phyloP scores from a whole-genome alignment of 1,140 invertebrate species.

The Micrasema minimum region DNA sequence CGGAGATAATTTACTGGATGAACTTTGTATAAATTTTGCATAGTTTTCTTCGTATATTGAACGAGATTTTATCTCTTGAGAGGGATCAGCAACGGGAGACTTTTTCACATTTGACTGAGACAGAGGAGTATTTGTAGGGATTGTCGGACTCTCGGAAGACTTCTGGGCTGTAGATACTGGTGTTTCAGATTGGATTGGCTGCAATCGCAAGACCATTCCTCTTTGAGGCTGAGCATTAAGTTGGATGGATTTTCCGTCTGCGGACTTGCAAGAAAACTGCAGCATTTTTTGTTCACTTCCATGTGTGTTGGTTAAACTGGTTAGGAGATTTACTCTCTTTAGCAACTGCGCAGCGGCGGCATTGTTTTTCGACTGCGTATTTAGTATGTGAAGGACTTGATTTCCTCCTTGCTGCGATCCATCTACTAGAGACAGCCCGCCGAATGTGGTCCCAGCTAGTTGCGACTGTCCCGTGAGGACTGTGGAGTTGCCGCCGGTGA shows the following conservation, averaged over 20 bases:
- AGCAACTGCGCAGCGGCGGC: constrained; percentile 59
- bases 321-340: constrained; percentile 65
- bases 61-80: constrained; percentile 63
- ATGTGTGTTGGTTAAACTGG: constrained; percentile 63
- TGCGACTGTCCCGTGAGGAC: constrained; percentile 54
- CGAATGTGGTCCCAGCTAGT: constrained; percentile 57
- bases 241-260: constrained; percentile 67
- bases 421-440: constrained; percentile 62
- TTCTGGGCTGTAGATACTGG: constrained; percentile 55
- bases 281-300: constrained; percentile 67
- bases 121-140: constrained; percentile 51
- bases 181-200: constrained; percentile 59
- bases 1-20: constrained; percentile 57
- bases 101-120: constrained; percentile 35
- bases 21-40: constrained; percentile 66
- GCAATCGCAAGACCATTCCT: constrained; percentile 64
- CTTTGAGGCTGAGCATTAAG: constrained; percentile 63
- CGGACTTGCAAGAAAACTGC: constrained; percentile 70
- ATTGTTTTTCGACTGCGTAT: constrained; percentile 60
- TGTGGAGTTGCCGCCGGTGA: constrained; percentile 53
- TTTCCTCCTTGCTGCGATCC: constrained; percentile 62
- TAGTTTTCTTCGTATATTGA: constrained; percentile 69
- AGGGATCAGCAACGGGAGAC: constrained; percentile 53
- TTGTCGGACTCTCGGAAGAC: constrained; percentile 57
- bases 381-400: constrained; percentile 65